These are phyloP conservation scores for Drosophila acutilabella DNA, from an alignment of 2,888 invertebrate species.

Conservation along the genomic window DNA sequence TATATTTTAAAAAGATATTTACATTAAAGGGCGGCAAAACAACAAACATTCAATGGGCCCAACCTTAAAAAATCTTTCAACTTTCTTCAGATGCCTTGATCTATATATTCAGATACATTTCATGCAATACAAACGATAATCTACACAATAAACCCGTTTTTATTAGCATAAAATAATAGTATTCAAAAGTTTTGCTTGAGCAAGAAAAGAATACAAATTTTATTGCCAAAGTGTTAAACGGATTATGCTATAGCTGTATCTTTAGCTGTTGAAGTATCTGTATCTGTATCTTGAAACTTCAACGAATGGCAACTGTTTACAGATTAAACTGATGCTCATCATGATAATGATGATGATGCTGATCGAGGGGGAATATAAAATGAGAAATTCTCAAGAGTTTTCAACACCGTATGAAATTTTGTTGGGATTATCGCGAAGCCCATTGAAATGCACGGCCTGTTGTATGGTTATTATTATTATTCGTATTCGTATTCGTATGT, in stretches of 20 bases:
- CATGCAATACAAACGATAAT: too few species aligned
- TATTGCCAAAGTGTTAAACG: background rate
- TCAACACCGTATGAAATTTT: too few species aligned
- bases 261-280: background rate
- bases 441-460: constrained; percentile 51
- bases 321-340: constrained; percentile 1
- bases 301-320: constrained; percentile 2
- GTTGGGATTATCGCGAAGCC: constrained; percentile 16
- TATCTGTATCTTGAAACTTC: background rate
- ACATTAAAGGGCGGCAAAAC: too few species aligned
- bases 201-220: background rate
- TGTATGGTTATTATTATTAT: constrained; percentile 2
- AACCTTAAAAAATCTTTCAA: too few species aligned
- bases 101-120: too few species aligned
- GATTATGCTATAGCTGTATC: background rate
- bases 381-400: constrained; percentile 24
- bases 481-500: constrained; percentile 1
- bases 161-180: too few species aligned
- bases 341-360: constrained; percentile 6
- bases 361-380: constrained; percentile 1
- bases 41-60: too few species aligned
- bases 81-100: too few species aligned
- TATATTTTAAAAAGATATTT: too few species aligned
- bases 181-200: too few species aligned
- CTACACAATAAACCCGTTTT: too few species aligned